Evolutionary conservation across 2,113 vertebrate species (phyloP).

Genomic region (Zeus faber): DNA sequence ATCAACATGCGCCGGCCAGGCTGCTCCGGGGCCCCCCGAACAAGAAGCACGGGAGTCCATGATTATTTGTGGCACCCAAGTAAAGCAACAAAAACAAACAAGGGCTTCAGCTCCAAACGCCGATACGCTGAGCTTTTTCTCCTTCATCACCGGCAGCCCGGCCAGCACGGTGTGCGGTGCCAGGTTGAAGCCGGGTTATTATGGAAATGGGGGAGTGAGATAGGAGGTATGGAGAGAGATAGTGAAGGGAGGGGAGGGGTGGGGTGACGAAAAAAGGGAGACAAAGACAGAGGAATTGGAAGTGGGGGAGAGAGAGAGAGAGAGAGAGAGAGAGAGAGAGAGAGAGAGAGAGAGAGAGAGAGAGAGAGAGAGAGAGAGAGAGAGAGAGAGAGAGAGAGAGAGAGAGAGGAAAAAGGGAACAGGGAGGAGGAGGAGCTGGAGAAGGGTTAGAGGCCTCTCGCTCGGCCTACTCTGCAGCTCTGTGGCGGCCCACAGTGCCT

Average conservation of each 20-base stretch:
- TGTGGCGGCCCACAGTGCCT: constrained; percentile 91
- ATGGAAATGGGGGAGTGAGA: constrained; percentile 64
- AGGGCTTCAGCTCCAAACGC: constrained; percentile 85
- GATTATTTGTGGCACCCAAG: constrained; percentile 95
- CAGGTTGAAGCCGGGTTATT: constrained; percentile 47
- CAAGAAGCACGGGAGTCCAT: constrained; percentile 88
- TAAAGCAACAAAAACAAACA: constrained; percentile 91
- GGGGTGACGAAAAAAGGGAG: constrained; percentile 60
- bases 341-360: constrained; percentile 32
- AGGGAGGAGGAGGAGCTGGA: constrained; percentile 58
- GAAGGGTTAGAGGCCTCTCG: constrained; percentile 85
- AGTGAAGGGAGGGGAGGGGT: constrained; percentile 47
- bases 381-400: constrained; percentile 58
- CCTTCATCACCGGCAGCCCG: constrained; percentile 66
- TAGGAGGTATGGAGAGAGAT: background rate
- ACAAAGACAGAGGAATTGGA: constrained; percentile 23
- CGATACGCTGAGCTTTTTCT: too few species aligned
- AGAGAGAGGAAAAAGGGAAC: constrained; percentile 38
- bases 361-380: constrained; percentile 43
- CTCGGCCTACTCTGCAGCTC: constrained; percentile 90
- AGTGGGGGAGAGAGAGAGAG: background rate
- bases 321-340: constrained; percentile 19
- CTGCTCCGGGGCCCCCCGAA: constrained; percentile 77
- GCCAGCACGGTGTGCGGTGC: constrained; percentile 34
- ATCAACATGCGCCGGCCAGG: constrained; percentile 57